phyloP scores from a whole-genome alignment of 2,797 vertebrate genomes.

The Amazona ochrocephala region DNA sequence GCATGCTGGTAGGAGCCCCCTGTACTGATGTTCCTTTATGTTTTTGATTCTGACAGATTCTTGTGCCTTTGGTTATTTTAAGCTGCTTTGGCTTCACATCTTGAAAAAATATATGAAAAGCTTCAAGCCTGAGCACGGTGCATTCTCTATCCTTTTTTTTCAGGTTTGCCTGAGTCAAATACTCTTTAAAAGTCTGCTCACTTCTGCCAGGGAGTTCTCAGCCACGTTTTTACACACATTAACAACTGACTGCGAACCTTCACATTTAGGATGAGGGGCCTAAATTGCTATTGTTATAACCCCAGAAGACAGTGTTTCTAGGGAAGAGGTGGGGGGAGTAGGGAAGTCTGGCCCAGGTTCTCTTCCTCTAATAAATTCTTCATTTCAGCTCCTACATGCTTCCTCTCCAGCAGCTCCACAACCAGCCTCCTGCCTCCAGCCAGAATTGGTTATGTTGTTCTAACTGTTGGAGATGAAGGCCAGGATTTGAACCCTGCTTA shows the following conservation, averaged over 20 bases:
- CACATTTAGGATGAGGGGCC: not conserved
- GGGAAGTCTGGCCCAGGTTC: not conserved
- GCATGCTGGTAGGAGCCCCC: not conserved
- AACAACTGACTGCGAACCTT: not conserved
- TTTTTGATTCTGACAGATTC: constrained; percentile 18
- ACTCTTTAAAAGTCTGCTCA: not conserved
- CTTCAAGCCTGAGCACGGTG: not conserved
- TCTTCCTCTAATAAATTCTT: constrained; percentile 33
- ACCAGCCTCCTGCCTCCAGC: not conserved
- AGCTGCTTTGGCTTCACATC: constrained; percentile 14
- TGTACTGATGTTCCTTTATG: constrained; percentile 10
- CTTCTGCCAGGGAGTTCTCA: not conserved
- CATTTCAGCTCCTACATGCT: constrained; percentile 16
- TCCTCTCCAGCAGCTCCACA: constrained; percentile 7
- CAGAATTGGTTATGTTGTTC: not conserved
- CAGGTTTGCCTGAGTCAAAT: constrained; percentile 13
- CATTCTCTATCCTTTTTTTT: constrained; percentile 45
- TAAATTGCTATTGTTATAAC: not conserved
- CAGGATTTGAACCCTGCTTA: not conserved
- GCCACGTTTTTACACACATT: not conserved
- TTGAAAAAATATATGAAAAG: constrained; percentile 11
- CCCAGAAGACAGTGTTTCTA: not conserved
- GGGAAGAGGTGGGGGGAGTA: not conserved
- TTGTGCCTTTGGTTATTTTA: constrained; percentile 16
- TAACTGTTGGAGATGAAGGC: not conserved